Evolutionary conservation across 64 coral and sea anemone genomes (phyloP).

Genomic region (Pachyseris speciosa): DNA sequence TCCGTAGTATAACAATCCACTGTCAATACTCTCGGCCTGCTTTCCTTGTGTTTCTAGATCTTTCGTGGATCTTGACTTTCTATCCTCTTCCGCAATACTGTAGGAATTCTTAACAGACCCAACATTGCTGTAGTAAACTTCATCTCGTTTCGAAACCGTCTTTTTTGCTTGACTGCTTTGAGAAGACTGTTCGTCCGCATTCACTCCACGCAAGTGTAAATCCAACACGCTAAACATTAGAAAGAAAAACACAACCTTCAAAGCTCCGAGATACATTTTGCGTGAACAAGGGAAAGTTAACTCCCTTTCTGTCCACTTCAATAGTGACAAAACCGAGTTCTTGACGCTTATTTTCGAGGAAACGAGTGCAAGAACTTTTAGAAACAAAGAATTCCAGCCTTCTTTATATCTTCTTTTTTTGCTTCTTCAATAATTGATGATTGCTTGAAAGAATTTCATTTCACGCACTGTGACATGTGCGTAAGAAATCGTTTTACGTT

Average conservation of each 20-base stretch:
- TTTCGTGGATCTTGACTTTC: neutral
- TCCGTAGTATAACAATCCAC: constrained; percentile 24
- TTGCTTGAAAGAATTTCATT: constrained; percentile 19
- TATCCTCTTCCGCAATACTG: neutral
- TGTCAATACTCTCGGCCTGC: neutral
- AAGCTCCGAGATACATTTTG: neutral
- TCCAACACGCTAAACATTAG: neutral
- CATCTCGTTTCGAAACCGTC: constrained; percentile 20
- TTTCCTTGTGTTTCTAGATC: neutral
- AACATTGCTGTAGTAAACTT: constrained; percentile 31
- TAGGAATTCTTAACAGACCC: constrained; percentile 45
- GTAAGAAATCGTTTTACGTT: constrained; percentile 8
- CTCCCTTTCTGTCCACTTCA: neutral
- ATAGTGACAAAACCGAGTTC: neutral
- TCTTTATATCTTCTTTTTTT: constrained; percentile 40
- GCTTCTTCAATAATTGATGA: constrained; percentile 48
- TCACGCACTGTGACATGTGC: constrained; percentile 40
- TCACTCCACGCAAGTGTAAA: neutral
- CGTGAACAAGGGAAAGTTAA: neutral
- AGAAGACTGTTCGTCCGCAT: neutral
- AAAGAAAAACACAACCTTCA: neutral
- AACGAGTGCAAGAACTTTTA: neutral
- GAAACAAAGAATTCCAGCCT: neutral
- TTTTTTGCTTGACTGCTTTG: neutral
- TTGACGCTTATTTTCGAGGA: neutral